Conservation (phyloP, 2,888 invertebrate genomes). For the Nineta flava region DNA sequence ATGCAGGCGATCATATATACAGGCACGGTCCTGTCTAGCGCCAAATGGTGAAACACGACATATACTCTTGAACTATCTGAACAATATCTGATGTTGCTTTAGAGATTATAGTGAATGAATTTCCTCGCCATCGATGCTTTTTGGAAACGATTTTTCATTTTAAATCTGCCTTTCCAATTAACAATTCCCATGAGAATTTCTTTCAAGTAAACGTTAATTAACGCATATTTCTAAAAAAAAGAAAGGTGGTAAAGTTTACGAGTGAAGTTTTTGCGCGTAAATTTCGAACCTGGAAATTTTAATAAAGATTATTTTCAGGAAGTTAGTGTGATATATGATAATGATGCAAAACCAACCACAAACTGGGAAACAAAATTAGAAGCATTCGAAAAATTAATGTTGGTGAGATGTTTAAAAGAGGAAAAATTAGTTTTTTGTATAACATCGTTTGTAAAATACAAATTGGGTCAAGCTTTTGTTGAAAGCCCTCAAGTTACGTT, state of each 20-base stretch:
- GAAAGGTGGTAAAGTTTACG: slow-evolving; percentile 10
- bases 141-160: too few species aligned
- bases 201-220: too few species aligned
- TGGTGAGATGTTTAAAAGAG: slow-evolving; percentile 59
- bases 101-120: too few species aligned
- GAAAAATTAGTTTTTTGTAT: slow-evolving; percentile 71
- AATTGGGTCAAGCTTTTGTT: slow-evolving; percentile 63
- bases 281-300: neutral
- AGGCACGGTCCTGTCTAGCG: too few species aligned
- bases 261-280: neutral
- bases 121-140: too few species aligned
- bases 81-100: too few species aligned
- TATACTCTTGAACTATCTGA: too few species aligned
- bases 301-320: slow-evolving; percentile 27
- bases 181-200: too few species aligned
- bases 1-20: too few species aligned
- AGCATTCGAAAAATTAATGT: slow-evolving; percentile 65
- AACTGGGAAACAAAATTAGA: slow-evolving; percentile 49
- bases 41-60: too few species aligned
- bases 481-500: slow-evolving; percentile 66
- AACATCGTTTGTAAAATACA: slow-evolving; percentile 59
- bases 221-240: too few species aligned
- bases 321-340: slow-evolving; percentile 34
- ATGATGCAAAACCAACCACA: slow-evolving; percentile 21
- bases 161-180: too few species aligned